These are phyloP conservation scores for Molanna angustata DNA, from an alignment of 2,888 invertebrate genomes.

Conservation along the genomic window DNA sequence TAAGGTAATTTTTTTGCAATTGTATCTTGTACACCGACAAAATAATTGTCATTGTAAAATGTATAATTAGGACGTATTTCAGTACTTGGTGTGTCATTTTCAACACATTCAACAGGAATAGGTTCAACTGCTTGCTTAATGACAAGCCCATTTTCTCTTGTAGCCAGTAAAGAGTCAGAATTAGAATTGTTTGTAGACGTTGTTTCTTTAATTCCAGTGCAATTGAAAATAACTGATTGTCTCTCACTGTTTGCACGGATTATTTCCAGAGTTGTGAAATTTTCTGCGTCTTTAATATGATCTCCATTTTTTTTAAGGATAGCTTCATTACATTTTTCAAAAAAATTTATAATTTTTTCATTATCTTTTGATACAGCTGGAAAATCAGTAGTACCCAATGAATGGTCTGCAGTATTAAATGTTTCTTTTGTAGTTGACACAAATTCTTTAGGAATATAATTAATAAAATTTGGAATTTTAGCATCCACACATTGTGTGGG, in stretches of 20 bases:
- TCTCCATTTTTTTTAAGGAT: not conserved
- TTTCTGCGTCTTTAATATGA: not conserved
- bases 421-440: no score
- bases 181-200: conserved; percentile 15
- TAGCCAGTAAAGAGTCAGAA: no score
- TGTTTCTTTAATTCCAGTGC: conserved; percentile 27
- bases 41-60: conserved; percentile 32
- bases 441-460: no score
- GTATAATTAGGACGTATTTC: not conserved
- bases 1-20: conserved; percentile 34
- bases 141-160: not conserved
- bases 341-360: no score
- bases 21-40: conserved; percentile 39
- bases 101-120: not conserved
- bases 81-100: not conserved
- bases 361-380: no score
- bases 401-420: no score
- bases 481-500: no score
- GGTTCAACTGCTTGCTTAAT: not conserved
- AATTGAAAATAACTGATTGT: conserved; percentile 51
- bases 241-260: conserved; percentile 50
- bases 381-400: no score
- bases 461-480: no score
- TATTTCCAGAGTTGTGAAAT: conserved; percentile 36
- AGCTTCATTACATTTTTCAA: not conserved